Evolutionary conservation across 2,797 vertebrate genomes (phyloP).

Genomic region (Pangasius djambal): DNA sequence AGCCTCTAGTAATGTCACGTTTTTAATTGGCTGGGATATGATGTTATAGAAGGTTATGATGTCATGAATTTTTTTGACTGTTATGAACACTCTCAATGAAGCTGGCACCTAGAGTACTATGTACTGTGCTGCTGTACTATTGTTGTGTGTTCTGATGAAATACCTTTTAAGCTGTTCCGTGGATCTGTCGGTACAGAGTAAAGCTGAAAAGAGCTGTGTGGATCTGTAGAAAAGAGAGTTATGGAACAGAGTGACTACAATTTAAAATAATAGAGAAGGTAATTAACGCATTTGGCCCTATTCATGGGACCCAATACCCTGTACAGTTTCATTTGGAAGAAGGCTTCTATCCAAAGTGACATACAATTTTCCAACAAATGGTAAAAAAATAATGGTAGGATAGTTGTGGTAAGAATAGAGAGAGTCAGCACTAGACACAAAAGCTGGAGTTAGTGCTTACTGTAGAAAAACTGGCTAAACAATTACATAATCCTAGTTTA

Average conservation of each 20-base stretch:
- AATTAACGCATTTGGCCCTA: not conserved
- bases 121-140: not conserved
- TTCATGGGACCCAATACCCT: not conserved
- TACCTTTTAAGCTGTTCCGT: constrained; percentile 5
- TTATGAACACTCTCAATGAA: not conserved
- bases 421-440: no score
- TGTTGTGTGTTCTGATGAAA: not conserved
- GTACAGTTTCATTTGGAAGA: not conserved
- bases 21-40: not conserved
- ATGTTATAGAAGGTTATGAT: not conserved
- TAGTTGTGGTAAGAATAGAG: no score
- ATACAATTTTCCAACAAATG: no score
- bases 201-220: not conserved
- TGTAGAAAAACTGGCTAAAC: not conserved
- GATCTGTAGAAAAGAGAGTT: not conserved
- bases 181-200: not conserved
- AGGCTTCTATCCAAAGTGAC: no score
- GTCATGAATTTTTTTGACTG: not conserved
- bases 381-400: no score
- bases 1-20: not conserved
- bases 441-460: no score
- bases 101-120: not conserved
- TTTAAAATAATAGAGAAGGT: no score
- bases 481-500: not conserved
- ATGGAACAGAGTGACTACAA: not conserved